Evolutionary conservation across 2,113 vertebrate genomes (phyloP).

Genomic region (Pterocles gutturalis): DNA sequence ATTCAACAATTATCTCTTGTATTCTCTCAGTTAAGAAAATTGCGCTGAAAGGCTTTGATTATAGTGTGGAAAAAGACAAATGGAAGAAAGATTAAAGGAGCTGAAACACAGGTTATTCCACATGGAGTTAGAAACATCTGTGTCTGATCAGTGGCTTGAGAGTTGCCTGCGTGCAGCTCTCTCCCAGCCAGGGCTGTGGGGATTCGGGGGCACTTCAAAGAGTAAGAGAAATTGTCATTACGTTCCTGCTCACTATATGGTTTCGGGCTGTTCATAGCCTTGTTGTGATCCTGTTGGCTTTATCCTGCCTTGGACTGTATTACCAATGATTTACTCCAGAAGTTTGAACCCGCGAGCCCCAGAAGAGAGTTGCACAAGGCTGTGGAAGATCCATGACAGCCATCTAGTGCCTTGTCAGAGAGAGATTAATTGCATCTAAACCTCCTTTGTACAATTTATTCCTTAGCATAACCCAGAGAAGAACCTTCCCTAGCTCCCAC

Average conservation of each 20-base stretch:
- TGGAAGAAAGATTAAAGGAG: neutral
- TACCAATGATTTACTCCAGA: neutral
- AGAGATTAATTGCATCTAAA: neutral
- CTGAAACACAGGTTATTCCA: neutral
- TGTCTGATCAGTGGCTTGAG: neutral
- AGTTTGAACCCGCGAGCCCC: neutral
- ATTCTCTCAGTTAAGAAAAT: neutral
- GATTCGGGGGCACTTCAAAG: neutral
- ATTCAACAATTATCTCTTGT: neutral
- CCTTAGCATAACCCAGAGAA: neutral
- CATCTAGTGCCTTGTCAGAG: neutral
- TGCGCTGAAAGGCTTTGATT: neutral
- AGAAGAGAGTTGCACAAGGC: neutral
- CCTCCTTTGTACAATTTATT: neutral
- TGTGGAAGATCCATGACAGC: neutral
- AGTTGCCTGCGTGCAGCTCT: neutral
- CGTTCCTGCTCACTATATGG: accelerated
- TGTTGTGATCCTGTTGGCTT: neutral
- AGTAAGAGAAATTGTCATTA: neutral
- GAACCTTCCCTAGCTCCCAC: neutral
- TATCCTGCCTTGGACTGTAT: neutral
- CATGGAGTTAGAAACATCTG: neutral
- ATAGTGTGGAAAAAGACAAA: neutral
- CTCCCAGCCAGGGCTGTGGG: neutral
- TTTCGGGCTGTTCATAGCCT: neutral